Conservation (phyloP, 2,797 vertebrate genomes). For the Tokudaia tokunoshimensis region DNA sequence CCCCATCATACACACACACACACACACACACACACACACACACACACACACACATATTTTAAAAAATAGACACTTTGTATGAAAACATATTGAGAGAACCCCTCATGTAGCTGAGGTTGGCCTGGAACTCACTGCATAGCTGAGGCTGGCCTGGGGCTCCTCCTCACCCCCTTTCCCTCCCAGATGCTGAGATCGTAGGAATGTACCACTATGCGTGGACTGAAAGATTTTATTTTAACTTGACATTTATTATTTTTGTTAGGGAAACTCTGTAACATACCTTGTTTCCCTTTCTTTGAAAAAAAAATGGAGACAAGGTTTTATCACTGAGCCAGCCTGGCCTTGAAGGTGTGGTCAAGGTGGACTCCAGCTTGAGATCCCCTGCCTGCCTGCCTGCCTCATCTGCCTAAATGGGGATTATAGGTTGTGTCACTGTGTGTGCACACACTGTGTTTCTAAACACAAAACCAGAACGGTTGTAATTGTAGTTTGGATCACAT, state of each 20-base stretch:
- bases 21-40: no score
- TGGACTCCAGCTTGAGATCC: neutral
- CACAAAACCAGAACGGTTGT: neutral
- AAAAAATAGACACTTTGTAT: neutral
- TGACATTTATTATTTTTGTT: neutral
- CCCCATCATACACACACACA: neutral
- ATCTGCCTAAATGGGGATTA: neutral
- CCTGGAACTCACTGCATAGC: neutral
- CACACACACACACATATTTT: neutral
- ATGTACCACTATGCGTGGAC: neutral
- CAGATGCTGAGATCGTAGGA: no score
- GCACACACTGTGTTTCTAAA: neutral
- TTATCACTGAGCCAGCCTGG: neutral
- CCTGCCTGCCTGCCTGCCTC: no score
- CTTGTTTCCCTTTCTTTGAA: neutral
- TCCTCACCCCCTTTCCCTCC: neutral
- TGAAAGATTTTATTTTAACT: neutral
- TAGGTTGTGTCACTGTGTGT: neutral
- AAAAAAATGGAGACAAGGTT: neutral
- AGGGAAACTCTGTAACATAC: neutral
- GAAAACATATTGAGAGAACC: neutral
- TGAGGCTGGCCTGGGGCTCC: neutral
- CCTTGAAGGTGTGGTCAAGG: neutral
- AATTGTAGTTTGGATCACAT: neutral
- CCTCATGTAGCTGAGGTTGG: neutral